Base-by-base conservation (phyloP, 2,888 invertebrate genomes). In the Scaeva pyrastri region DNA sequence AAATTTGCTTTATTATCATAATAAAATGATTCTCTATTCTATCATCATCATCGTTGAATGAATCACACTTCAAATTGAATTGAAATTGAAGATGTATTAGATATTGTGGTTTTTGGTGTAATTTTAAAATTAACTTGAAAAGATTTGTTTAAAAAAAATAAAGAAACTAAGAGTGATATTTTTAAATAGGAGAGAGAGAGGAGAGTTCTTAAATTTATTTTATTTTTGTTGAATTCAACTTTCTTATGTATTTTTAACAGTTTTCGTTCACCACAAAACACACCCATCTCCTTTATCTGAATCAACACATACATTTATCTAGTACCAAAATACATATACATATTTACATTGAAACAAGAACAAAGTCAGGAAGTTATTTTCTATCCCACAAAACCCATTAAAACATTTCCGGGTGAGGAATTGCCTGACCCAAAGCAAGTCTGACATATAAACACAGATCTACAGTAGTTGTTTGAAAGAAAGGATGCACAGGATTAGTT, bases 361-460 rank as follows among this genome's bases (percentile, higher is more conserved):
- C 41, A 45, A 36, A 68, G 26, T 21, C 48, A 83, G 70, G 55
- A 74, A 74, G 79, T 56, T 71, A 50, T 56, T 41, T 62, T 43
- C 62, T 71, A 26, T 50, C 50, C 60, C 80, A 50, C 45, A 71
- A 71, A 76, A 48, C 55, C 66, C 55, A 64, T 64, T 64, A 43
- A 55, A 64, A 64, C 56, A 79, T 74, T 79, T 83, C 73, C 79
- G 73, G 41, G 7, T 56, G 16, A 26, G 21, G 39, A 16, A 68
- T 21, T 21, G 52, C 62, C 36, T 56, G 48, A 66, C 72, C 71
- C 14, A 26, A 77, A 36, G 62, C 31, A 43, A 36, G 50, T 77
- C n/a, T 19, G 74, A n/a, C 11, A 16, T 45, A 31, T 31, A 31
- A 31, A 14, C 23, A 12, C 7, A 41, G 19, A 2, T 1, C n/a